These are phyloP conservation scores for Sminthurides aquaticus DNA, from an alignment of 2,888 invertebrate species.

Conservation along the genomic window DNA sequence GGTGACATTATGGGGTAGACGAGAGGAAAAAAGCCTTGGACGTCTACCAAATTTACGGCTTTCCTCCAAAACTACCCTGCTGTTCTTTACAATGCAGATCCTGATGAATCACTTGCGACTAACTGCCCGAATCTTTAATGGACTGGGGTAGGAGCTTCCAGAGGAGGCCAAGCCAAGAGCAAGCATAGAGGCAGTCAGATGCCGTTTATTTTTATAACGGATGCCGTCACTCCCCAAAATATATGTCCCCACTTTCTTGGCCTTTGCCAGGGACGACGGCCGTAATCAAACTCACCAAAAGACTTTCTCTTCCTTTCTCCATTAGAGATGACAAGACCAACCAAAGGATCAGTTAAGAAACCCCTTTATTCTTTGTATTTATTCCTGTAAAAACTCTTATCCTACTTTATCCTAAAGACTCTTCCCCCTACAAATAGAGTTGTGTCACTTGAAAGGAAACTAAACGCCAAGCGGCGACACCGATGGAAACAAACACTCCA, in stretches of 20 bases:
- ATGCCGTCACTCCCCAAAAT: not conserved
- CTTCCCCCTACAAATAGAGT: too few relatives aligned
- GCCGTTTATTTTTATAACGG: not conserved
- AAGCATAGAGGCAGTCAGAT: too few relatives aligned
- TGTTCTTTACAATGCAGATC: constrained; percentile 2
- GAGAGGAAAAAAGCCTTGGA: constrained; percentile 1
- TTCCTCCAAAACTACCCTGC: not conserved
- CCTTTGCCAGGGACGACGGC: too few relatives aligned
- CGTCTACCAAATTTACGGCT: constrained; percentile 3
- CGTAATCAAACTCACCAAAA: too few relatives aligned
- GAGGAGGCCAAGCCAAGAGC: too few relatives aligned
- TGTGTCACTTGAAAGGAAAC: not conserved
- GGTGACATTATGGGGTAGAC: not conserved
- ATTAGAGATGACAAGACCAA: not conserved
- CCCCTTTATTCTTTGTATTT: too few relatives aligned
- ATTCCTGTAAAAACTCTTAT: not conserved
- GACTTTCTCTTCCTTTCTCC: not conserved
- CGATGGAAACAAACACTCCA: not conserved
- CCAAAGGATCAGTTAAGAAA: not conserved
- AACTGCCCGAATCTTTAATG: not conserved
- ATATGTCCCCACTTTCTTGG: too few relatives aligned
- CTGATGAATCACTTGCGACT: not conserved
- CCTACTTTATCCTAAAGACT: too few relatives aligned
- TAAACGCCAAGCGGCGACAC: not conserved
- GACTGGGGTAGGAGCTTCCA: not conserved